Conservation (phyloP, 2,888 invertebrate species). For the Diplolepis rosae region DNA sequence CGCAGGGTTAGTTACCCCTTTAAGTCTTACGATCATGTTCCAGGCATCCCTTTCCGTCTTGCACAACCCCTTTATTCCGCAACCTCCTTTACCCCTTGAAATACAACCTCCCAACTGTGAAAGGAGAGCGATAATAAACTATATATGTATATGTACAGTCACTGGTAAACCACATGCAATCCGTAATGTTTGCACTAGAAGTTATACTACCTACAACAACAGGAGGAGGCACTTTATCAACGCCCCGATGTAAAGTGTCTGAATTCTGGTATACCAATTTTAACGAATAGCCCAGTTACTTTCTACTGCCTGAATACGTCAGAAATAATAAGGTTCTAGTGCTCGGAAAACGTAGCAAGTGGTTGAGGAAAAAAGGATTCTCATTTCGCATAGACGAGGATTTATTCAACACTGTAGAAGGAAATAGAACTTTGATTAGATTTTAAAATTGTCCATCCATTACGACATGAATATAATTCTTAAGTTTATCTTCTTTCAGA, state of each 20-base stretch:
- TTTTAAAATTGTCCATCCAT: too few species aligned
- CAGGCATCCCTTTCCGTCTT: constrained; percentile 22
- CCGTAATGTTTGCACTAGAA: constrained; percentile 38
- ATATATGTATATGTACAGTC: constrained; percentile 25
- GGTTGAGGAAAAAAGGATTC: too few species aligned
- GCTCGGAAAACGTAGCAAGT: too few species aligned
- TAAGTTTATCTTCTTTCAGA: too few species aligned
- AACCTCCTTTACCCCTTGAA: background rate
- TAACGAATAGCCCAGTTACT: constrained; percentile 3
- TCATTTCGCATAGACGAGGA: too few species aligned
- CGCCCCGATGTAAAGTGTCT: constrained; percentile 38
- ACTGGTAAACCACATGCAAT: constrained; percentile 36
- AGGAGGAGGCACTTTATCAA: constrained; percentile 42
- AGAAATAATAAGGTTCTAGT: background rate
- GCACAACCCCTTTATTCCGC: background rate
- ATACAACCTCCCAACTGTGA: constrained; percentile 24
- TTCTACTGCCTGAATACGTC: background rate
- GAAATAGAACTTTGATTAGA: too few species aligned
- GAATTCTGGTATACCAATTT: constrained; percentile 27
- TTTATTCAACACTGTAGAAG: too few species aligned
- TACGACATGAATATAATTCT: too few species aligned
- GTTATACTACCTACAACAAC: constrained; percentile 37
- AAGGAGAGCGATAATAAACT: constrained; percentile 33
- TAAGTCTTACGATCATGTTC: constrained; percentile 33
- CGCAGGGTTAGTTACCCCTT: constrained; percentile 35